Percentiles rank a stretch among this genome's conserved stretches.
Evolutionary conservation across 2,797 vertebrate species (phyloP).

Genomic region (Ctenochaetus hawaiiensis): DNA sequence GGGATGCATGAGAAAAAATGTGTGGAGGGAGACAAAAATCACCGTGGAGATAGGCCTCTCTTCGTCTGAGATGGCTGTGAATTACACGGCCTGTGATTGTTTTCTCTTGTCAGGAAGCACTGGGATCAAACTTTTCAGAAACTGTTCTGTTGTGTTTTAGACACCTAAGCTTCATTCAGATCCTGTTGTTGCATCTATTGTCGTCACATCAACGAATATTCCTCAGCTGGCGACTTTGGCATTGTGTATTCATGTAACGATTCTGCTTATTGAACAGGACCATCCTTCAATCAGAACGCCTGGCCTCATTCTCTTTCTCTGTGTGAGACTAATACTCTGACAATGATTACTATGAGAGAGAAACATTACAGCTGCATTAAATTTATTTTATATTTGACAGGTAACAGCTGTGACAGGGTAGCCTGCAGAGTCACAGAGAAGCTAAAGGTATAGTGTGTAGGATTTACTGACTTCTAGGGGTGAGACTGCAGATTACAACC

Average conservation of each 20-base stretch:
- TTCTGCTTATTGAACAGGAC: constrained; percentile 9
- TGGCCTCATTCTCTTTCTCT: neutral
- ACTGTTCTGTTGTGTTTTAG: neutral
- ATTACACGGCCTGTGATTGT: constrained; percentile 54
- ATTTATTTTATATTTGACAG: neutral
- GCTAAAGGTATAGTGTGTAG: too few relatives aligned
- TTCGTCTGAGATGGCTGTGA: constrained; percentile 12
- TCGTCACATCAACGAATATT: constrained; percentile 7
- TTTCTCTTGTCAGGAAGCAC: constrained; percentile 13
- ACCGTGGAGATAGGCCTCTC: constrained; percentile 1
- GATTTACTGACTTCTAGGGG: too few relatives aligned
- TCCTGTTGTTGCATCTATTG: neutral
- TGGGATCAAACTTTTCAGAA: constrained; percentile 8
- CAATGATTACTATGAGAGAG: constrained; percentile 6
- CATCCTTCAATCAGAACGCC: constrained; percentile 11
- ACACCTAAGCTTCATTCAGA: neutral
- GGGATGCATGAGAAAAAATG: constrained; percentile 31
- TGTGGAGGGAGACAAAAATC: neutral
- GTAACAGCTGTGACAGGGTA: neutral
- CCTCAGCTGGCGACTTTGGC: neutral
- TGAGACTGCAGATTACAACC: too few relatives aligned
- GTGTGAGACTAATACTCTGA: neutral
- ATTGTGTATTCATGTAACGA: neutral
- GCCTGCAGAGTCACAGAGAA: neutral
- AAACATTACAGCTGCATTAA: neutral